A percentile compares a stretch with the other conserved stretches of the same genome.
These are phyloP conservation scores for Philonicus albiceps DNA, from an alignment of 2,888 invertebrate genomes.

Conservation along the genomic window DNA sequence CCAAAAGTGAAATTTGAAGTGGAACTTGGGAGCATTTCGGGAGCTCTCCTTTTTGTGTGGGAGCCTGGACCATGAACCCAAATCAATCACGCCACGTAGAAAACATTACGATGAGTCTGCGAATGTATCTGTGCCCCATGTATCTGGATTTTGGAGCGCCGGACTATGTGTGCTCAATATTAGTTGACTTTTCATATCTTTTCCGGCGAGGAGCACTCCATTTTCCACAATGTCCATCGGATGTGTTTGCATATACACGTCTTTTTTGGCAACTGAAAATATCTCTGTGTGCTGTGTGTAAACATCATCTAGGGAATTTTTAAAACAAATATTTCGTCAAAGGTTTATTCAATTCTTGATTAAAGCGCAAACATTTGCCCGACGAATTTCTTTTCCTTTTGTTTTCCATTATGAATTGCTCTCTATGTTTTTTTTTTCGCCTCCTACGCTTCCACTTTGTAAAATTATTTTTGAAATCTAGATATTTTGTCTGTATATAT, in stretches of 20 bases:
- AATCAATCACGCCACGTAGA: constrained; percentile 13
- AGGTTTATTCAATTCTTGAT: constrained; percentile 33
- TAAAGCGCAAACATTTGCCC: constrained; percentile 20
- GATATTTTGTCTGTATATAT: neutral
- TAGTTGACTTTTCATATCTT: constrained; percentile 24
- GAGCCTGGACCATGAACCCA: neutral
- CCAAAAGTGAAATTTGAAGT: constrained; percentile 1
- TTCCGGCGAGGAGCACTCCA: neutral
- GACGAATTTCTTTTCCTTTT: neutral
- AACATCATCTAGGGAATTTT: constrained; percentile 20
- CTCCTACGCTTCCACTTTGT: neutral
- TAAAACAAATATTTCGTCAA: constrained; percentile 29
- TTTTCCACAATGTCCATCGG: constrained; percentile 8
- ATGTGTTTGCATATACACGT: constrained; percentile 29
- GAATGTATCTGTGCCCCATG: neutral
- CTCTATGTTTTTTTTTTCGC: constrained; percentile 53
- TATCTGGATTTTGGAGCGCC: neutral
- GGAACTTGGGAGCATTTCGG: neutral
- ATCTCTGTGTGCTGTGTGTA: constrained; percentile 3
- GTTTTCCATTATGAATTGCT: constrained; percentile 16
- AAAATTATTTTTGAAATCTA: neutral
- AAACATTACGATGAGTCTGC: neutral
- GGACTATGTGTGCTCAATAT: neutral
- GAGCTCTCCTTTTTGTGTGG: neutral
- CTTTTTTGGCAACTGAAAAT: constrained; percentile 13